Conservation (phyloP, 2,113 vertebrate genomes). For the Turdus rufiventris region DNA sequence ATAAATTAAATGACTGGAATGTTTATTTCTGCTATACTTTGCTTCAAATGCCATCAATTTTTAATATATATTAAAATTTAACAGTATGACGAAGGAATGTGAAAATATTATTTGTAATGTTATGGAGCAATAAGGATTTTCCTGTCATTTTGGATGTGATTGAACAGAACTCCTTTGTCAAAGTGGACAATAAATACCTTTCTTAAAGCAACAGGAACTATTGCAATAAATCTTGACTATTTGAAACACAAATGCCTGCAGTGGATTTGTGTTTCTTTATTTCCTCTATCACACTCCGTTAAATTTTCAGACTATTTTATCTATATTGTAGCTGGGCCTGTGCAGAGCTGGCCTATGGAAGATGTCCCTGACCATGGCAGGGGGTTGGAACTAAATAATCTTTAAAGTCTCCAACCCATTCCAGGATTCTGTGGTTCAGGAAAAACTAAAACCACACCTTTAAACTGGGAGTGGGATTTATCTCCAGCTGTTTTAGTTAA, state of each 20-base stretch:
- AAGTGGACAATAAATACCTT: not conserved
- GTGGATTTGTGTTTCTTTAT: not conserved
- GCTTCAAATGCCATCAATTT: not conserved
- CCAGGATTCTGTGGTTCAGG: not conserved
- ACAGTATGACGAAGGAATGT: not conserved
- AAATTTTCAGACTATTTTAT: not conserved
- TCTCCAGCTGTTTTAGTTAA: not conserved
- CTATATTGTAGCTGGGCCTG: fast-evolving
- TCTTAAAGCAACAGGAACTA: fast-evolving
- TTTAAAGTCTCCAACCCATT: not conserved
- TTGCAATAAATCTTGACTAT: not conserved
- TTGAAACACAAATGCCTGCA: not conserved
- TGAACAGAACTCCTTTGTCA: not conserved
- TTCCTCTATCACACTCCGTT: not conserved
- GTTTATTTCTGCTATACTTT: not conserved
- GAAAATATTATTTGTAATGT: not conserved
- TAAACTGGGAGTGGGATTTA: not conserved
- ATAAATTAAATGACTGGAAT: not conserved
- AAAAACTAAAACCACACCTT: not conserved
- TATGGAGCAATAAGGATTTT: not conserved
- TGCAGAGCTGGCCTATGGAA: not conserved
- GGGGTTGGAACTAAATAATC: not conserved
- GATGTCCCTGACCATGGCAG: not conserved
- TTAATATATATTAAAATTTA: not conserved
- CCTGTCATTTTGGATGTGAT: not conserved